Conservation (phyloP, 2,888 invertebrate species). For the Calameuta idolon region DNA sequence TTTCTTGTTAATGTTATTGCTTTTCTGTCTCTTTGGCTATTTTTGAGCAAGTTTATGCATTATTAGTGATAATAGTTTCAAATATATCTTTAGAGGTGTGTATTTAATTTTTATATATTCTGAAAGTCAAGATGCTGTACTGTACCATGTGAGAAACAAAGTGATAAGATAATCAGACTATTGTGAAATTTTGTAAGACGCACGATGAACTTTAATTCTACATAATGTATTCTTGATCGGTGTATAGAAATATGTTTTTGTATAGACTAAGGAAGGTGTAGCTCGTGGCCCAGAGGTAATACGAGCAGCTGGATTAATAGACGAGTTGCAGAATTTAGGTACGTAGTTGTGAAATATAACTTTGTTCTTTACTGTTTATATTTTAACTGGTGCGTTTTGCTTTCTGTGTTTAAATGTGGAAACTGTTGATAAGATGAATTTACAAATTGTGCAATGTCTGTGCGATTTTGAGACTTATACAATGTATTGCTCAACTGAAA, state of each 20-base stretch:
- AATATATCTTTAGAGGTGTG: neutral
- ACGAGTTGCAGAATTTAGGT: constrained; percentile 75
- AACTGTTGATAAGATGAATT: neutral
- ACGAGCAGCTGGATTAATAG: constrained; percentile 74
- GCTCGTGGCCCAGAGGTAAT: constrained; percentile 78
- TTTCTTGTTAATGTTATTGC: neutral
- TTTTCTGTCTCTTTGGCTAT: neutral
- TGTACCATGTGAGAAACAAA: neutral
- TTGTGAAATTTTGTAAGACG: neutral
- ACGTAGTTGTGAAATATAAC: constrained; percentile 39
- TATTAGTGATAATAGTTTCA: neutral
- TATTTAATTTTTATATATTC: neutral
- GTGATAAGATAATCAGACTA: neutral
- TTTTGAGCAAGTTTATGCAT: neutral
- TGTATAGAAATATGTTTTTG: constrained; percentile 22
- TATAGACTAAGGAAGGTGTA: constrained; percentile 75
- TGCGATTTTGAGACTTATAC: constrained; percentile 1
- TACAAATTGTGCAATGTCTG: neutral
- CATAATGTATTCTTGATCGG: constrained; percentile 15
- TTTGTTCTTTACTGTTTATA: constrained; percentile 19
- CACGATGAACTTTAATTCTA: neutral
- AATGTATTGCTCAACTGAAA: constrained; percentile 4
- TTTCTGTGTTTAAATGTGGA: neutral
- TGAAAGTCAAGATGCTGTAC: neutral
- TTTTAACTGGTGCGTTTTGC: constrained; percentile 10